Conservation (phyloP, 2,888 invertebrate species). For the Thymelicus lineola region DNA sequence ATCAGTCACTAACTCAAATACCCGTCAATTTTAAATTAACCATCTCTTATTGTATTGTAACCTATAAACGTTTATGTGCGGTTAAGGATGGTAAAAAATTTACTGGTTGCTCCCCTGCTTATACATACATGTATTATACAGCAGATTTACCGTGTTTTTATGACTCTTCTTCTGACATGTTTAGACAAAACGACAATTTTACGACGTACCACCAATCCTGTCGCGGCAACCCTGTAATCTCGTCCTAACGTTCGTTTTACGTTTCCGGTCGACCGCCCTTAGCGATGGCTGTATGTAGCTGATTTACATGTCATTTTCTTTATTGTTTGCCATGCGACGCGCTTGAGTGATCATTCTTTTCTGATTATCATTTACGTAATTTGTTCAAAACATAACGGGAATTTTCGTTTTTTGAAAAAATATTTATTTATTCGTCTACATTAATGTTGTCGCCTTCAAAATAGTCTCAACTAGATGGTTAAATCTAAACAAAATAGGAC, state of each 20-base stretch:
- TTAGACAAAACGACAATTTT: constrained; percentile 26
- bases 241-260: constrained; percentile 26
- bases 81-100: not conserved
- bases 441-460: too few relatives aligned
- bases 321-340: not conserved
- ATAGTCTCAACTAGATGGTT: too few relatives aligned
- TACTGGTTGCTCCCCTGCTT: not conserved
- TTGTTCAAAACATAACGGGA: too few relatives aligned
- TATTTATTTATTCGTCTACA: too few relatives aligned
- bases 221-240: constrained; percentile 21
- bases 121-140: not conserved
- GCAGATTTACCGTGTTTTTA: constrained; percentile 19
- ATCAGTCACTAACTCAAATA: too few relatives aligned
- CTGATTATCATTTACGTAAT: too few relatives aligned
- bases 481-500: too few relatives aligned
- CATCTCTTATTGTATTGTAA: too few relatives aligned
- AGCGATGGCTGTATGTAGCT: constrained; percentile 10
- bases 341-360: not conserved
- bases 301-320: constrained; percentile 24
- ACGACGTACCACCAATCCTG: constrained; percentile 32
- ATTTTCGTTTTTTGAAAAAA: too few relatives aligned
- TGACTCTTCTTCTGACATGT: constrained; percentile 18
- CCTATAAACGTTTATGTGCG: not conserved
- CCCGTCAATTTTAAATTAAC: too few relatives aligned
- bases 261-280: constrained; percentile 32